Evolutionary conservation across 2,888 invertebrate species (phyloP), one percentile per base, ranked within the genome.

Genomic region (Hirtodrosophila duncani): DNA sequence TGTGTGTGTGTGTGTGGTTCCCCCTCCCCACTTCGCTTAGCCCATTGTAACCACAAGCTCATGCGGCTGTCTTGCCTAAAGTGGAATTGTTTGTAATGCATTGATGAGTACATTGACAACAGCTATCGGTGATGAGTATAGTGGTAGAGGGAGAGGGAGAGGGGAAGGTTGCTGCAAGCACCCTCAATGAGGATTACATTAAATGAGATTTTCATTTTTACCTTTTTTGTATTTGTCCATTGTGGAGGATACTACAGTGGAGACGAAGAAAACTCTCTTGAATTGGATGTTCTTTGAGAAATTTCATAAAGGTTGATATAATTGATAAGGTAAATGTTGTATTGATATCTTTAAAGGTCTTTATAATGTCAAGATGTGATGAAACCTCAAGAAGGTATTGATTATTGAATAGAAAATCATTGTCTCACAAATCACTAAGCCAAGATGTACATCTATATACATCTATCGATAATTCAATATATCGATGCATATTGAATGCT

Each of bases 21-120:
- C 11, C 31, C 36, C 59, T 44, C 42, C 38, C 51, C 48, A 3
- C 61, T 31, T 3, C 23, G 17, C 36, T 33, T 39, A 43, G 26
- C 37, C 45, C 26, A 33, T 30, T 49, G 52, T 34, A 68, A 68
- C 75, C 75, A 63, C 80, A 75, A 79, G 63, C 67, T 79, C 57
- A 44, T 75, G 70, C 52, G 77, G 74, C 60, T 77, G 50, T 20
- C 68, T 49, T 60, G 58, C 63, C 67, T 63, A 65, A 75, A 79
- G 77, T 75, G 80, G 65, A 77, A 79, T 79, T 75, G 75, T 79
- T 72, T 69, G 75, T 79, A 75, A 79, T 79, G 72, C 72, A 67
- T 57, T 61, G 75, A 61, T 61, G 61, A 63, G 59, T 50, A 45
- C 39, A n/a, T n/a, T n/a, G 50, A 53, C 55, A 53, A 37, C 38